These are phyloP conservation scores for Peromyscus eremicus DNA, from an alignment of 2,797 vertebrate species.

Conservation along the genomic window DNA sequence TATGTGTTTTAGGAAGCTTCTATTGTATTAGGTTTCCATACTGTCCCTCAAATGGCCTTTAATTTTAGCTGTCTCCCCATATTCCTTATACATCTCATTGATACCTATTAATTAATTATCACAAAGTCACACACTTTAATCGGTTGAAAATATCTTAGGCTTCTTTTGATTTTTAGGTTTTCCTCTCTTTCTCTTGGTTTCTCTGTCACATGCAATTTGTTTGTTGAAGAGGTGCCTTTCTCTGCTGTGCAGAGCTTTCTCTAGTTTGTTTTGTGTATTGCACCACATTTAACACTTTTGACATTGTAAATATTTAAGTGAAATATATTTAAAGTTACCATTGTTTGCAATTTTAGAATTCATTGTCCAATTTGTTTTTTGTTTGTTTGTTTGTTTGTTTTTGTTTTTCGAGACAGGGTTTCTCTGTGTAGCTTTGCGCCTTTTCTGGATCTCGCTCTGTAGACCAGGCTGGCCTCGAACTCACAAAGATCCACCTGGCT, in stretches of 20 bases:
- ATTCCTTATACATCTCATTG: background rate
- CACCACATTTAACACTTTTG: background rate
- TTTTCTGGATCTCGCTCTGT: too few species aligned
- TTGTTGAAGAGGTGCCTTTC: background rate
- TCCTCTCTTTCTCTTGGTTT: background rate
- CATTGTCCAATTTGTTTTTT: background rate
- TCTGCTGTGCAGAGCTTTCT: background rate
- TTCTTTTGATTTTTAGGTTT: background rate
- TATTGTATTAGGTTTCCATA: background rate
- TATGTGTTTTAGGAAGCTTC: background rate
- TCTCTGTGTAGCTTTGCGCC: too few species aligned
- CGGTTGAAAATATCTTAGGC: slow-evolving; percentile 2
- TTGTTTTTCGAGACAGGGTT: too few species aligned
- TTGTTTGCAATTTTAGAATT: background rate
- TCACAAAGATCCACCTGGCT: too few species aligned
- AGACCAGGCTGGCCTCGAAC: too few species aligned
- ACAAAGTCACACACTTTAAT: background rate
- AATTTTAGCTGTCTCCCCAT: background rate
- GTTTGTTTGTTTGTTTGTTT: too few species aligned
- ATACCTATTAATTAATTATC: background rate
- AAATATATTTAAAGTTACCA: slow-evolving; percentile 23
- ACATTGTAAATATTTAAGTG: slow-evolving; percentile 34
- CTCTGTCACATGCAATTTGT: background rate
- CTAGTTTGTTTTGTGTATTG: background rate
- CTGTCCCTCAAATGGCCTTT: background rate